A percentile compares a stretch with the other conserved stretches of the same genome.
phyloP scores from a whole-genome alignment of 2,888 invertebrate genomes.

The Parnassius orleans region DNA sequence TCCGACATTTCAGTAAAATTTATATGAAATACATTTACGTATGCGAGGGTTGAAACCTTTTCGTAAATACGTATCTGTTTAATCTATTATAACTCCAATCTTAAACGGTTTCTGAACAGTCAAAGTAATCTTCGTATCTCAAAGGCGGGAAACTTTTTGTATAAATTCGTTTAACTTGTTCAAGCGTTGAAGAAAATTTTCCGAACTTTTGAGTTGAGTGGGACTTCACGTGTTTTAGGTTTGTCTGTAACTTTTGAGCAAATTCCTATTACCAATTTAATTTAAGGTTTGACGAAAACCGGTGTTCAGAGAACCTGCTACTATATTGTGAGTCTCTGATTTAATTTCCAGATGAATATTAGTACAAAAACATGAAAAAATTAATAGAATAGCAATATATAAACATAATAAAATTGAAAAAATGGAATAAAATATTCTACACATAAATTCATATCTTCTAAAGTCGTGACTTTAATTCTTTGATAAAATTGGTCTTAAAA shows the following conservation, averaged over 20 bases:
- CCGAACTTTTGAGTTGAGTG: constrained; percentile 15
- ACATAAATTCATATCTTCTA: too few species aligned
- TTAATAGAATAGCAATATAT: too few species aligned
- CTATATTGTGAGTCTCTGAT: too few species aligned
- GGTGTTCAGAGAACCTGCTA: too few species aligned
- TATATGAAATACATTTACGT: not conserved
- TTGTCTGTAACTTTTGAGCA: constrained; percentile 8
- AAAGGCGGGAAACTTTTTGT: constrained; percentile 22
- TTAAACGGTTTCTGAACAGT: constrained; percentile 24
- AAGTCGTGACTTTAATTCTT: too few species aligned
- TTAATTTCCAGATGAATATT: too few species aligned
- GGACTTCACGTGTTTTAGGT: constrained; percentile 17
- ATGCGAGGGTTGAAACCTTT: not conserved
- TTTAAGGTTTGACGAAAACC: too few species aligned
- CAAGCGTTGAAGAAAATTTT: constrained; percentile 21
- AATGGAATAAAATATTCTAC: too few species aligned
- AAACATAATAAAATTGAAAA: too few species aligned
- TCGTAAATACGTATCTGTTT: constrained; percentile 11
- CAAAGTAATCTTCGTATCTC: constrained; percentile 26
- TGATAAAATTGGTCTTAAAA: too few species aligned
- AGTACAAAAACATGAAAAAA: too few species aligned
- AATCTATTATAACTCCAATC: constrained; percentile 25
- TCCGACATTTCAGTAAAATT: too few species aligned
- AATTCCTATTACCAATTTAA: not conserved
- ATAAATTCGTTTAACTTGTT: constrained; percentile 27